Base-by-base conservation (phyloP, 2,888 invertebrate species). In the Scaptodrosophila latifasciaeformis region DNA sequence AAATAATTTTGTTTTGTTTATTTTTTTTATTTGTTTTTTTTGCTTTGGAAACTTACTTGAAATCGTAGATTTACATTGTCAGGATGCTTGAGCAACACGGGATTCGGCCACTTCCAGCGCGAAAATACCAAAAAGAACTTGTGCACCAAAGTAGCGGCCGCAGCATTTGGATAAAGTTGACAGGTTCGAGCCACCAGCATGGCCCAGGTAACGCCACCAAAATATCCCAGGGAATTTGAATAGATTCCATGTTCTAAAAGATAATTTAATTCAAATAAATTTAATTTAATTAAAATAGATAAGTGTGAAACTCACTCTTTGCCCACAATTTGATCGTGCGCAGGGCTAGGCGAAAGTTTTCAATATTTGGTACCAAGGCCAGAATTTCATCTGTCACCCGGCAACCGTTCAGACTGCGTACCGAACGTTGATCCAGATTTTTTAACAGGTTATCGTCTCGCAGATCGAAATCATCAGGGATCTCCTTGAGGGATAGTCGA, bases 21-120 rank as follows among this genome's bases (percentile, higher is more conserved):
- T n/a, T n/a, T n/a, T n/a, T n/a, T n/a, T n/a, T n/a, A n/a, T n/a
- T n/a, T n/a, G n/a, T n/a, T n/a, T n/a, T n/a, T n/a, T n/a, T n/a
- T n/a, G n/a, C n/a, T 19, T 48, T 13, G 0, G 5, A 0, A 4
- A 72, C 68, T 69, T 80, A 85, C 95, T 1, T 95, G 92, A 88
- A 97, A 97, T 39, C 94, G 93, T 21, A 96, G 89, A 85, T 94
- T 94, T 61, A 94, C 94, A 67, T 91, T 93, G 62, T 94, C 94
- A 0, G 96, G 95, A 74, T 96, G 95, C 84, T 97, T 98, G 13
- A 99, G 89, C 65, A 99, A 88, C 9, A 99, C 97, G 0, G 99
- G 99, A 84, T 96, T 96, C 0, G 99, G 99, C 99, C 99, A 99
- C 84, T 96, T 95, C 99, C 99, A 99, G 85, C 95, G 94, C 30